phyloP scores from a whole-genome alignment of 2,113 vertebrate genomes.

The Macrotus californicus region DNA sequence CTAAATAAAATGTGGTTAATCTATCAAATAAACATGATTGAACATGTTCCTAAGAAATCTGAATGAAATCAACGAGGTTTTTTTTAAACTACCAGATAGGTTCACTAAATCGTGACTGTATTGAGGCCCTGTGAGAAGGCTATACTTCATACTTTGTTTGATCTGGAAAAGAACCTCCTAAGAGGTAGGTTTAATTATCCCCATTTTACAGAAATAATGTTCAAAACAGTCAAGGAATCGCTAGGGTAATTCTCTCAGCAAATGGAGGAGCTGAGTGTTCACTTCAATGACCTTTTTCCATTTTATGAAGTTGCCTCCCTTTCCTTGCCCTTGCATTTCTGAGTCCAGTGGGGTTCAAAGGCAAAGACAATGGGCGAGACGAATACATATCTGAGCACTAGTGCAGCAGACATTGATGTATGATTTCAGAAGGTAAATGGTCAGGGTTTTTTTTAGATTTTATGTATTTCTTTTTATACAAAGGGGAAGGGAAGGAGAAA shows the following conservation, averaged over 20 bases:
- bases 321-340: neutral
- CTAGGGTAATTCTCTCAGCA: neutral
- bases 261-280: neutral
- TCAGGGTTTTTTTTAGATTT: neutral
- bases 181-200: neutral
- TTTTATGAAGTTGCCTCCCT: neutral
- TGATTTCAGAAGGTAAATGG: neutral
- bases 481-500: too few relatives aligned
- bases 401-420: rapidly evolving
- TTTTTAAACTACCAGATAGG: neutral
- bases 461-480: too few relatives aligned
- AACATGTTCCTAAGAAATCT: neutral
- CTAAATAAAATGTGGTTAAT: neutral
- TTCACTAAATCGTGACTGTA: neutral
- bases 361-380: neutral
- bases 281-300: neutral
- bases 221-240: neutral
- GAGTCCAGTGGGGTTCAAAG: neutral
- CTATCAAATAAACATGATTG: neutral
- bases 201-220: neutral
- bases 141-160: neutral
- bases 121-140: neutral
- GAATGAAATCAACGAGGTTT: neutral
- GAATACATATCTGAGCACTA: neutral
- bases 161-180: neutral